A percentile compares a stretch with the other conserved stretches of the same genome.
phyloP scores from a whole-genome alignment of 2,888 invertebrate genomes.

The Pocota personata region DNA sequence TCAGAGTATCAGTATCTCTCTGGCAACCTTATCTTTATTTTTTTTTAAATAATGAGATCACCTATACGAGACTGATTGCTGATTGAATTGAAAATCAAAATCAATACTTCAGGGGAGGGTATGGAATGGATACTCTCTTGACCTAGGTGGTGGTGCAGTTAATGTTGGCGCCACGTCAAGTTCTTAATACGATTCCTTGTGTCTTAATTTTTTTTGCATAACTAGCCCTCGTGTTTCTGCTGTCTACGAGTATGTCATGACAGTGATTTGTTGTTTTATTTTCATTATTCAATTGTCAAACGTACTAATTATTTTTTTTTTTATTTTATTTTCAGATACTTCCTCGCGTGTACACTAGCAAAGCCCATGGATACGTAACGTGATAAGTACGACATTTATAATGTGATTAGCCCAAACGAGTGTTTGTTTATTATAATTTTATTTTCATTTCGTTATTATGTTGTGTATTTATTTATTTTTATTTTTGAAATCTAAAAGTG shows the following conservation, averaged over 20 bases:
- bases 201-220: slow-evolving; percentile 45
- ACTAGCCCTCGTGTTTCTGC: slow-evolving; percentile 43
- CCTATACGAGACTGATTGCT: background rate
- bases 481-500: slow-evolving; percentile 13
- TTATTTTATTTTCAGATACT: slow-evolving; percentile 58
- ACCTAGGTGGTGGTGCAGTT: slow-evolving; percentile 57
- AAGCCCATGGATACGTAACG: slow-evolving; percentile 50
- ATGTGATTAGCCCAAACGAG: slow-evolving; percentile 53
- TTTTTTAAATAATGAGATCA: slow-evolving; percentile 10
- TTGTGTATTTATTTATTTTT: slow-evolving; percentile 2
- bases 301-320: slow-evolving; percentile 29
- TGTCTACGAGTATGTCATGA: slow-evolving; percentile 15
- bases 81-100: slow-evolving; percentile 23
- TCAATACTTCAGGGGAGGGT: slow-evolving; percentile 3
- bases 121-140: slow-evolving; percentile 19
- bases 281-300: slow-evolving; percentile 30
- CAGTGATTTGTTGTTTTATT: slow-evolving; percentile 47
- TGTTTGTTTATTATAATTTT: slow-evolving; percentile 19
- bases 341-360: slow-evolving; percentile 13
- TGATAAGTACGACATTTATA: slow-evolving; percentile 42
- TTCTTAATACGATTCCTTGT: slow-evolving; percentile 36
- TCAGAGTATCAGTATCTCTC: background rate
- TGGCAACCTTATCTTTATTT: slow-evolving; percentile 5
- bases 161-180: slow-evolving; percentile 60
- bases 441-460: background rate